Evolutionary conservation across 1,140 invertebrate genomes (phyloP).

Genomic region (Hycleus phaleratus): DNA sequence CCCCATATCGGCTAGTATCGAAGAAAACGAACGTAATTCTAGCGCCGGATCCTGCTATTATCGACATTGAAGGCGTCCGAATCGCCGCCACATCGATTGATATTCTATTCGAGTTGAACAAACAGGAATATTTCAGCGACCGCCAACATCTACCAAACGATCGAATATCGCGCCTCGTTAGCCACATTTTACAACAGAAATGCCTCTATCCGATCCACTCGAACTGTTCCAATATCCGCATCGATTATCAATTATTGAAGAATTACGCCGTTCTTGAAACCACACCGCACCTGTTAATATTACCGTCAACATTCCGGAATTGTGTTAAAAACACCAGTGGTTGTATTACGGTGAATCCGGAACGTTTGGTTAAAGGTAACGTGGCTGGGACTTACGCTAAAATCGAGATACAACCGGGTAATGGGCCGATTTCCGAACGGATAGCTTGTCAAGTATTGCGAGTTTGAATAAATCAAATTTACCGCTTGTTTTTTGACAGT

Average conservation of each 20-base stretch:
- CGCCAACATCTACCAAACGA: background rate
- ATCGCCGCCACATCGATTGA: conserved; percentile 77
- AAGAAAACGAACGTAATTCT: conserved; percentile 50
- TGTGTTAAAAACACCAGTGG: conserved; percentile 74
- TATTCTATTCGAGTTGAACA: conserved; percentile 30
- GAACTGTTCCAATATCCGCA: too few species aligned
- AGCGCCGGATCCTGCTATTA: conserved; percentile 64
- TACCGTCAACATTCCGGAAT: conserved; percentile 76
- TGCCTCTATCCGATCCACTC: conserved; percentile 72
- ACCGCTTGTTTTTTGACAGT: too few species aligned
- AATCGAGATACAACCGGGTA: conserved; percentile 31
- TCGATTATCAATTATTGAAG: conserved; percentile 61
- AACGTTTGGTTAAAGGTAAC: conserved; percentile 64
- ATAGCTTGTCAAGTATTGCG: conserved; percentile 25
- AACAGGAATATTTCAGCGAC: conserved; percentile 4
- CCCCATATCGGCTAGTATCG: conserved; percentile 51
- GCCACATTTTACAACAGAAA: conserved; percentile 68
- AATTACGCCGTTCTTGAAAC: conserved; percentile 56
- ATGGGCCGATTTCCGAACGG: conserved; percentile 16
- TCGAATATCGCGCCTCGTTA: conserved; percentile 60
- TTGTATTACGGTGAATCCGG: conserved; percentile 78
- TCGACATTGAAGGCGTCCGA: conserved; percentile 68
- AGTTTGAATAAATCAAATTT: conserved; percentile 19
- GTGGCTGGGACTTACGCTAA: conserved; percentile 51
- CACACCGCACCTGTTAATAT: conserved; percentile 72